These are phyloP conservation scores for Tipula helvola DNA, from an alignment of 2,888 invertebrate species.

Conservation along the genomic window DNA sequence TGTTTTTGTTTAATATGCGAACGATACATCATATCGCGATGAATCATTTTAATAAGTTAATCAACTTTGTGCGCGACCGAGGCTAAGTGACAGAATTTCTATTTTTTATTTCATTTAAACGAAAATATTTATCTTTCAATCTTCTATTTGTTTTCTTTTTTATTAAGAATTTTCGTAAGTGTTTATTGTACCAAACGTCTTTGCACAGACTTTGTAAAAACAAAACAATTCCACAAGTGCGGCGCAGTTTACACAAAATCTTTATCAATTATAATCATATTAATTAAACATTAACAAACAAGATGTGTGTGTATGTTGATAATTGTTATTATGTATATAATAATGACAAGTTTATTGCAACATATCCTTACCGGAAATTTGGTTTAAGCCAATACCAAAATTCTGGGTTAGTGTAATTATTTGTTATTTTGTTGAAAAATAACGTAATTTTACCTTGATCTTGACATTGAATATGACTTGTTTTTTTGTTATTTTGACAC, in stretches of 20 bases:
- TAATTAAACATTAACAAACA: neutral
- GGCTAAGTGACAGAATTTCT: neutral
- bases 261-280: neutral
- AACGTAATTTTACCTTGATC: constrained; percentile 9
- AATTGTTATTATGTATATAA: neutral
- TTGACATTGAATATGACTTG: constrained; percentile 7
- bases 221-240: neutral
- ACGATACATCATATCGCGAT: neutral
- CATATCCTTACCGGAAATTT: neutral
- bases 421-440: neutral
- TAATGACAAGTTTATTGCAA: neutral
- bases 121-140: neutral
- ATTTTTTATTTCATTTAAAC: neutral
- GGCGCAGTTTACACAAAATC: neutral
- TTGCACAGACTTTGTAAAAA: neutral
- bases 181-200: neutral
- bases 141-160: neutral
- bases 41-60: neutral
- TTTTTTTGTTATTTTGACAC: neutral
- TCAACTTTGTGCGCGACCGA: neutral
- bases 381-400: neutral
- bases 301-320: neutral
- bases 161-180: neutral
- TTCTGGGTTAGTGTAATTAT: neutral
- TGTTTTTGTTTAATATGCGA: neutral